Evolutionary conservation across 92 coral and sea anemone species (phyloP), one percentile per base, ranked within the genome.

Genomic region (Palythoa grandis): DNA sequence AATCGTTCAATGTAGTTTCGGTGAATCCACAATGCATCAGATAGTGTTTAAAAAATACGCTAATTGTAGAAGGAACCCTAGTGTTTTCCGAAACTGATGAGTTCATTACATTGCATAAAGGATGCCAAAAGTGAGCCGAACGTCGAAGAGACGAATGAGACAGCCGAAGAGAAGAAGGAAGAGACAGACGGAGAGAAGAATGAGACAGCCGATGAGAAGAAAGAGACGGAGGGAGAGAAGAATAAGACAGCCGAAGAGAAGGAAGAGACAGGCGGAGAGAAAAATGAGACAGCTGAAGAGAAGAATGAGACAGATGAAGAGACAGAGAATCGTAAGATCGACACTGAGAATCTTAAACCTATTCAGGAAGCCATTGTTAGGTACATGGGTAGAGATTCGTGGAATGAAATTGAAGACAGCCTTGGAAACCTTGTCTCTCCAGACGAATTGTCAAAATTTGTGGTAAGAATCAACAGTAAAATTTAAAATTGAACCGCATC

Each of bases 371-470:
- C 69, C 19, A 63, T 63, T 20, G 69, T 63, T 19, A 63, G 69
- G 69, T 63, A 63, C 69, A 19, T 63, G 69, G 69, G 29, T 63
- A 22, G 69, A 63, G 25, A 63, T 63, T 63, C 69, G 10, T 63
- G 69, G 69, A 63, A 63, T n/a, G 69, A 63, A 4, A 23, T 63
- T 63, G 69, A 63, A 63, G 69, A 11, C 20, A n/a, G 25, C 69
- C 69, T 63, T 19, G 69, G 22, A 63, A 63, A 23, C 69, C 69
- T 63, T n/a, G 69, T 63, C 9, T 19, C 69, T n/a, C 69, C 69
- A 23, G 69, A n/a, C 20, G 69, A 63, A 63, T 63, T 63, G 25
- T 63, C 69, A 63, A 3, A 9, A 4, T 63, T 63, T 63, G 69
- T 63, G 69, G 69, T 63, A 63, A n/a, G 69, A 4, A 5, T 63